These are phyloP conservation scores for Thymelicus sylvestris DNA, from an alignment of 2,888 invertebrate genomes.

Conservation along the genomic window DNA sequence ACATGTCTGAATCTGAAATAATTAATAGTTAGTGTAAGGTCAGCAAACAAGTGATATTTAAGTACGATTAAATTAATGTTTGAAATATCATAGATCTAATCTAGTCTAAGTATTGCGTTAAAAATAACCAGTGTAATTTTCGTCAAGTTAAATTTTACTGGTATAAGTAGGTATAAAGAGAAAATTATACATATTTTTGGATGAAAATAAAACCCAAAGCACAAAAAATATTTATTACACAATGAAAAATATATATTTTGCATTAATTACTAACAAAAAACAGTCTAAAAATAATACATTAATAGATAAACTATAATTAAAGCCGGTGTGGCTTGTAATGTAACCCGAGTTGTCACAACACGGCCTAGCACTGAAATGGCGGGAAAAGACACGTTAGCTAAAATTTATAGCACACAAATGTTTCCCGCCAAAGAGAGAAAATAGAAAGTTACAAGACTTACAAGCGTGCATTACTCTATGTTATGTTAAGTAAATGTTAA, in stretches of 20 bases:
- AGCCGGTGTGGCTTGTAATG: neutral
- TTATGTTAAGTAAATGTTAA: slow-evolving; percentile 28
- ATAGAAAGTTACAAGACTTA: slow-evolving; percentile 44
- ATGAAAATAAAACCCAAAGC: slow-evolving; percentile 12
- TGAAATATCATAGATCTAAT: neutral
- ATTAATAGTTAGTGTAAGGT: neutral
- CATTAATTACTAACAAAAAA: no score
- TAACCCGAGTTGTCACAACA: slow-evolving; percentile 12
- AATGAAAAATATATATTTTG: neutral
- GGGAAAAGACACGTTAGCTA: slow-evolving; percentile 31
- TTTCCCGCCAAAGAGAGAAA: slow-evolving; percentile 50
- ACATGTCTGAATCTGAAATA: no score
- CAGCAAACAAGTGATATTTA: slow-evolving; percentile 23
- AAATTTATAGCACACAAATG: slow-evolving; percentile 43
- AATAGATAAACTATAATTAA: neutral
- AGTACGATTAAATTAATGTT: slow-evolving; percentile 9
- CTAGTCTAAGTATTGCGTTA: neutral
- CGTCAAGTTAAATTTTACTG: no score
- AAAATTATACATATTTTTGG: no score
- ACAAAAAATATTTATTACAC: slow-evolving; percentile 6
- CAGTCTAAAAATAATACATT: no score
- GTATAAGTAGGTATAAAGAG: no score
- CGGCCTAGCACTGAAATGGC: slow-evolving; percentile 37
- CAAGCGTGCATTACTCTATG: slow-evolving; percentile 35
- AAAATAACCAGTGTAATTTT: neutral